phyloP scores from a whole-genome alignment of 92 coral and sea anemone species.

The Palythoa caribaeorum region DNA sequence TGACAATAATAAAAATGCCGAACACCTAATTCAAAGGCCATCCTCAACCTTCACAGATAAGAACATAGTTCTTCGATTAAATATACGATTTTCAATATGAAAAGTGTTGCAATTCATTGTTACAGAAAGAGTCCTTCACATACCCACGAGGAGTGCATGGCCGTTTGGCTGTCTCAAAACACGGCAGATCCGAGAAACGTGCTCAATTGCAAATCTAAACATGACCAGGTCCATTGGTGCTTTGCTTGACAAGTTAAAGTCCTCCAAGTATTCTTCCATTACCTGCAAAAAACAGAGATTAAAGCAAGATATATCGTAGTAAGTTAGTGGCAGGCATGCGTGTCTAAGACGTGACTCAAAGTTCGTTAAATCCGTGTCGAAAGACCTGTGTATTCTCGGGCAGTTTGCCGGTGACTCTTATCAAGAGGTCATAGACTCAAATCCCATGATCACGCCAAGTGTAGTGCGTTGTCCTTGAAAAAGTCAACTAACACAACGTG shows the following conservation, averaged over 20 bases:
- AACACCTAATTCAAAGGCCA: no score
- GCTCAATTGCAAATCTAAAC: conserved; percentile 98
- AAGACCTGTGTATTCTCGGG: no score
- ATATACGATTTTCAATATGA: no score
- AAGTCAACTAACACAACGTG: no score
- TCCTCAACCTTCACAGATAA: not conserved
- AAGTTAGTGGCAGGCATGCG: no score
- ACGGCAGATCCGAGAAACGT: conserved; percentile 94
- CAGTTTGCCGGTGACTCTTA: no score
- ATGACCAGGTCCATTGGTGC: conserved; percentile 97
- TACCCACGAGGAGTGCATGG: conserved; percentile 94
- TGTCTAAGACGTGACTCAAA: no score
- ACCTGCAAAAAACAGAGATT: conserved; percentile 49
- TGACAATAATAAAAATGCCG: no score
- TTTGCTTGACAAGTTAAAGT: conserved; percentile 89
- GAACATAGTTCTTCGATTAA: not conserved
- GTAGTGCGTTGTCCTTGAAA: no score
- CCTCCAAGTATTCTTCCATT: conserved; percentile 92
- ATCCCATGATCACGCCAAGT: no score
- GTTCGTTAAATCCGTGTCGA: no score
- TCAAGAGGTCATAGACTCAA: no score
- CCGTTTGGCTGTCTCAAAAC: conserved; percentile 96
- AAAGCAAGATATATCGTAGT: not conserved
- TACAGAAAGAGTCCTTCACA: conserved; percentile 5
- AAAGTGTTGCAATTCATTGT: not conserved